Conservation (phyloP, 2,113 vertebrate species). For the Malurus elegans region DNA sequence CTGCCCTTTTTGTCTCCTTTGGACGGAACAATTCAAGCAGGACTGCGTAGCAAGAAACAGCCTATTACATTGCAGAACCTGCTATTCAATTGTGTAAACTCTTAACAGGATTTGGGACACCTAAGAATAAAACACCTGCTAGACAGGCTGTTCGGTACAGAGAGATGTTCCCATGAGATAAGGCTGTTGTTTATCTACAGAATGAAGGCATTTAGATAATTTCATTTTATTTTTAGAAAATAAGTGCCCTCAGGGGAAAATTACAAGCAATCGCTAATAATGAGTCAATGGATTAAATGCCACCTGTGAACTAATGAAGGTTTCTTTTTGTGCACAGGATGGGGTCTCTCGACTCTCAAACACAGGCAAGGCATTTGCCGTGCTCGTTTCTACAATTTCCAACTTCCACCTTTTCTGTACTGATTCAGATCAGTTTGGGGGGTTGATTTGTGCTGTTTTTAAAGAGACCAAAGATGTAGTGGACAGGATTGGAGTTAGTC, state of each 20-base stretch:
- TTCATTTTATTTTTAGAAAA: slow-evolving; percentile 53
- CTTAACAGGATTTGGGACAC: not conserved
- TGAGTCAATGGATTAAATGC: not conserved
- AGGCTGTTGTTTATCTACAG: slow-evolving; percentile 29
- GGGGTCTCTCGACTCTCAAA: not conserved
- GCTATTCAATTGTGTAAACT: not conserved
- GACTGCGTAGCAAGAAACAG: not conserved
- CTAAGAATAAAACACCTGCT: not conserved
- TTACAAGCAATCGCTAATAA: not conserved
- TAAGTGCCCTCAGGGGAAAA: not conserved
- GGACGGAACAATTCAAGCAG: not conserved
- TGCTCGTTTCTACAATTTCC: not conserved
- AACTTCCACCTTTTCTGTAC: not conserved
- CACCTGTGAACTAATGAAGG: not conserved
- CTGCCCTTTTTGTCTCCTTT: not conserved
- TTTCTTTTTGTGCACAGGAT: not conserved
- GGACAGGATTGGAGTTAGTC: not conserved
- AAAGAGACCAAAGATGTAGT: not conserved
- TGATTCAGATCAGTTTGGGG: not conserved
- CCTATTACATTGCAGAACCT: not conserved
- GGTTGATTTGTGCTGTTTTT: not conserved
- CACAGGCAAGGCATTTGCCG: not conserved
- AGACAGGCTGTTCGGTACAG: not conserved
- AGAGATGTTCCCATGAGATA: slow-evolving; percentile 44
- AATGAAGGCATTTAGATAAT: not conserved